A percentile compares a stretch with the other conserved stretches of the same genome.
Conservation (phyloP, 1,140 invertebrate species). For the Drosophila gunungcola region DNA sequence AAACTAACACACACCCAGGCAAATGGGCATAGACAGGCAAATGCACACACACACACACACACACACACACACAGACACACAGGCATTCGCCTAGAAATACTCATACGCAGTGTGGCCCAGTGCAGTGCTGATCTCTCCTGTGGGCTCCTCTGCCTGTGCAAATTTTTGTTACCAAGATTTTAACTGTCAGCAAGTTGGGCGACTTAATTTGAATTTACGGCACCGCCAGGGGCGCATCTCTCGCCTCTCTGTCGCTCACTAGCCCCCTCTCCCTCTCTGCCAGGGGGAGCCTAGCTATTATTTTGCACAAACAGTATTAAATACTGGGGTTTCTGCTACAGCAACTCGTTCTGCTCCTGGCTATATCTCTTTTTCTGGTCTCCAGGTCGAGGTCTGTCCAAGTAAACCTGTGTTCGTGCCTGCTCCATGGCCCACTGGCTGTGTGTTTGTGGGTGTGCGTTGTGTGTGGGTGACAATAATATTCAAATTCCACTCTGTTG, state of each 20-base stretch:
- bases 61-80: conserved; percentile 8
- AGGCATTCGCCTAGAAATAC: conserved; percentile 11
- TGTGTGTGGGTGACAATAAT: conserved; percentile 72
- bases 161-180: conserved; percentile 82
- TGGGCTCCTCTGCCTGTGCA: conserved; percentile 65
- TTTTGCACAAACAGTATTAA: conserved; percentile 80
- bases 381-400: conserved; percentile 48
- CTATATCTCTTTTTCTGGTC: conserved; percentile 32
- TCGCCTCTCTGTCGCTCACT: background rate
- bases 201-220: conserved; percentile 84
- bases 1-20: conserved; percentile 63
- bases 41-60: conserved; percentile 13
- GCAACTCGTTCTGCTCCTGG: conserved; percentile 1
- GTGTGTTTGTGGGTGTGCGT: conserved; percentile 15
- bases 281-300: conserved; percentile 58
- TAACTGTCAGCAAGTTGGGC: conserved; percentile 82
- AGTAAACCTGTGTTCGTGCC: conserved; percentile 46
- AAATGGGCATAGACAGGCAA: conserved; percentile 18
- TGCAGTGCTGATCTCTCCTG: conserved; percentile 62
- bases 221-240: conserved; percentile 60
- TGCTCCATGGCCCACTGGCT: conserved; percentile 22
- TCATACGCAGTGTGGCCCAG: conserved; percentile 45
- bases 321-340: conserved; percentile 48
- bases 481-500: conserved; percentile 75
- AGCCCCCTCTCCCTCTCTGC: conserved; percentile 5